Base-by-base conservation (phyloP, 1,140 invertebrate species). In the Saccostrea glomerata region DNA sequence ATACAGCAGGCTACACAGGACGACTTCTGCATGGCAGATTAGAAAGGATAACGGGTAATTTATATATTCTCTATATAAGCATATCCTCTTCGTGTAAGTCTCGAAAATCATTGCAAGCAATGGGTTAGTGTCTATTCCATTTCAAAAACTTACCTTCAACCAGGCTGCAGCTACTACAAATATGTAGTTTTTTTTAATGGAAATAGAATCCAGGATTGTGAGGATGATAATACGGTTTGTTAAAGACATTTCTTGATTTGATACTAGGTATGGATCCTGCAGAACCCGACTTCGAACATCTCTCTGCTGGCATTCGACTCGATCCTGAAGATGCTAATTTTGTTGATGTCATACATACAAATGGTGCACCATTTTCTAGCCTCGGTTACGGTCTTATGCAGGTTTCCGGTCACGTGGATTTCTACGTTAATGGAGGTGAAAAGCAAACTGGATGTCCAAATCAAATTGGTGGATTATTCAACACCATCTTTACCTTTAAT, bases 221-320 rank as follows among this genome's bases (percentile, higher is more conserved):
- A 17, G 0, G 30, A 36, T 36, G 30, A 7, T 9, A 47, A 47
- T 9, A 47, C 5, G 47, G 47, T 36, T 36, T 2, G 30, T 36
- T 7, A 47, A 47, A 47, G 5, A 47, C 25, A 25, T 30, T 15
- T 73, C 70, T 30, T 25, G 13, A 13, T 85, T 58, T 36, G n/a
- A 54, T 25, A 30, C 30, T 85, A 94, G 93, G 92, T 55, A 66
- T 93, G 63, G 93, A 94, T 70, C 92, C 93, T 15, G 92, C 93
- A 6, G 98, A 98, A 88, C 98, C 98, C 0, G 97, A 98, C 93
- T 99, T 99, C 95, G 97, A 97, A 90, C 97, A 97, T 90, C 97
- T 98, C 0, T 96, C 97, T 73, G 96, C 97, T 4, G 96, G 97
- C 89, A 97, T 98, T 0, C 96, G 98, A 0, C 95, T 99, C 20